Conservation (phyloP, 2,113 vertebrate species). For the Catagonus wagneri region DNA sequence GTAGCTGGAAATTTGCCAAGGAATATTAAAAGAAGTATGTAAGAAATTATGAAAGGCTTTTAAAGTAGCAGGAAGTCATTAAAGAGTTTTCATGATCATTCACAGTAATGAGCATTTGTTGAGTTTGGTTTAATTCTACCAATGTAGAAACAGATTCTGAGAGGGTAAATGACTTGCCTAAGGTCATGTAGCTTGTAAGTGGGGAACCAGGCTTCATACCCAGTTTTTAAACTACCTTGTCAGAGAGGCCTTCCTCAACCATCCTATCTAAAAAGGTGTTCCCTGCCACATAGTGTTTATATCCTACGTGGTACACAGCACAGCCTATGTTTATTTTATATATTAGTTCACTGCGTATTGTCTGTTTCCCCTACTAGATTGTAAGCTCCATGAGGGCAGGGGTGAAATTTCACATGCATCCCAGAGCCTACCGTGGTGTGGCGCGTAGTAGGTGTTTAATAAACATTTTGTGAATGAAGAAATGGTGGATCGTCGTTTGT, state of each 20-base stretch:
- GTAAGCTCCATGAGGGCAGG: slow-evolving; percentile 61
- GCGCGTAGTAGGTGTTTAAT: slow-evolving; percentile 54
- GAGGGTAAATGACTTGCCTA: slow-evolving; percentile 20
- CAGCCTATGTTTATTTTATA: background rate
- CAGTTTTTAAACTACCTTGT: background rate
- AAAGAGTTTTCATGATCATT: background rate
- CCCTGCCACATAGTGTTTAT: background rate
- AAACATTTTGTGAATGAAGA: slow-evolving; percentile 58
- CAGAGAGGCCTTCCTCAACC: background rate
- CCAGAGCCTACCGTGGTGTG: slow-evolving; percentile 1
- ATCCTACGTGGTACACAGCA: background rate
- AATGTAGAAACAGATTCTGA: background rate
- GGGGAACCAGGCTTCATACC: background rate
- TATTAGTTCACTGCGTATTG: background rate
- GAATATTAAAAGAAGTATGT: background rate
- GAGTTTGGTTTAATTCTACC: background rate
- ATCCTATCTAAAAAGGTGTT: background rate
- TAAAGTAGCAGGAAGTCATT: background rate
- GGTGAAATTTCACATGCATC: slow-evolving; percentile 12
- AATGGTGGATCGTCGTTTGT: background rate
- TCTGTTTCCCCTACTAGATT: slow-evolving; percentile 60
- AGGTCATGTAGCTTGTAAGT: background rate
- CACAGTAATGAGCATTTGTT: background rate
- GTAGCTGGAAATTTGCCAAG: background rate
- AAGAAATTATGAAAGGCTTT: background rate